Evolutionary conservation across 1,140 invertebrate genomes (phyloP).

Genomic region (Drosophila asahinai): DNA sequence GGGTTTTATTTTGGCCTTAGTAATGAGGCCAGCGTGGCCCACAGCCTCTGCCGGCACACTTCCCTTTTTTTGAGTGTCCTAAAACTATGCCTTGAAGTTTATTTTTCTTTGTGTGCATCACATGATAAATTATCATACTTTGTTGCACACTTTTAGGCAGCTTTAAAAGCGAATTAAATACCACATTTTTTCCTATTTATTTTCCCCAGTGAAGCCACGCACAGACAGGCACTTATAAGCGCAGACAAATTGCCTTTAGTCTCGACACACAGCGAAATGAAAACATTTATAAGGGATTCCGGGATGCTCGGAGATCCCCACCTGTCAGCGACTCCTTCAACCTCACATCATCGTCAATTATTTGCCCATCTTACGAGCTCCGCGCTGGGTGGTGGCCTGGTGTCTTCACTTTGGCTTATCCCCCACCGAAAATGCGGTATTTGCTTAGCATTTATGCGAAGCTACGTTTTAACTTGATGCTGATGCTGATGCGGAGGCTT

Average conservation of each 20-base stretch:
- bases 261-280: conserved; percentile 54
- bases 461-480: conserved; percentile 38
- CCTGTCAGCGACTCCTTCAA: conserved; percentile 59
- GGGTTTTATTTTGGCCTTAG: not conserved
- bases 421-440: conserved; percentile 44
- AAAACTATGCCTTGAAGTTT: too few species aligned
- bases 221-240: conserved; percentile 36
- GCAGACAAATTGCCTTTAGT: conserved; percentile 60
- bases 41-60: too few species aligned
- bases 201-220: conserved; percentile 11
- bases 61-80: not conserved
- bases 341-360: conserved; percentile 64
- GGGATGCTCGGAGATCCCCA: conserved; percentile 36
- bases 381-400: not conserved
- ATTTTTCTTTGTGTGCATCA: not conserved
- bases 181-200: not conserved
- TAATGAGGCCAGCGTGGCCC: too few species aligned
- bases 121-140: not conserved
- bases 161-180: not conserved
- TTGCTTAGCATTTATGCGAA: conserved; percentile 73
- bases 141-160: not conserved
- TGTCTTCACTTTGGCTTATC: conserved; percentile 22
- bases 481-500: conserved; percentile 2
- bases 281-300: conserved; percentile 61
- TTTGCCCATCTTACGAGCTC: conserved; percentile 44